Evolutionary conservation across 2,888 invertebrate species (phyloP), one percentile per base, ranked within the genome.

Genomic region (Eurois occulta): DNA sequence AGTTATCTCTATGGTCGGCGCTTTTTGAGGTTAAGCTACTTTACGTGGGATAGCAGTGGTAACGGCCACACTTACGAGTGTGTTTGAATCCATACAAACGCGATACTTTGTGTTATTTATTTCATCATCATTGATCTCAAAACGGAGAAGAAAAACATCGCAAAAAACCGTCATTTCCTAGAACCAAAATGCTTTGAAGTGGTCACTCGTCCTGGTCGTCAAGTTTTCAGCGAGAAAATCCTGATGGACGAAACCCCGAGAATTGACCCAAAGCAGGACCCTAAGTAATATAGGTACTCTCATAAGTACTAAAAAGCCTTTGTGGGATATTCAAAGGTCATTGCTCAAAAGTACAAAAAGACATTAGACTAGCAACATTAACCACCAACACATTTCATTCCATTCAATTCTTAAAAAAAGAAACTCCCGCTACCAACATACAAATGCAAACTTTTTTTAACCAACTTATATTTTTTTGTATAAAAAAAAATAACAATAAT

Each of bases 21-120:
- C 55, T 13, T 86, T 86, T 88, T 80, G 84, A 88, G 88, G 87
- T 87, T 80, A 80, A 28, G 18, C 66, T 32, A 35, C 24, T 73
- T 73, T 85, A 77, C 77, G 75, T 80, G 75, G 18, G 62, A 60
- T 60, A 64, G 38, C 38, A n/a, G n/a, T 41, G 13, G 38, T 35
- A 32, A 21, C 10, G 3, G 28, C 2, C 1, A 3, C 18, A 21
- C 8, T 32, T 21, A 4, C 3, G 32, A 60, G 60, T 62, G 35
- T 35, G 4, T 62, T 62, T 62, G 5, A 62, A 62, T 1, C 21
- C 35, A 21, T 60, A 32, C 6, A 21, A 10, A 21, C 21, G 8
- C 5, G 10, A 35, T 21, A 21, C 2, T 60, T 32, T 21, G 10
- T 62, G 21, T 60, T 7, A 32, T 60, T 60, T 60, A 32, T 18